phyloP scores from a whole-genome alignment of 2,797 vertebrate genomes.

The Xiphorhynchus erythropygius region DNA sequence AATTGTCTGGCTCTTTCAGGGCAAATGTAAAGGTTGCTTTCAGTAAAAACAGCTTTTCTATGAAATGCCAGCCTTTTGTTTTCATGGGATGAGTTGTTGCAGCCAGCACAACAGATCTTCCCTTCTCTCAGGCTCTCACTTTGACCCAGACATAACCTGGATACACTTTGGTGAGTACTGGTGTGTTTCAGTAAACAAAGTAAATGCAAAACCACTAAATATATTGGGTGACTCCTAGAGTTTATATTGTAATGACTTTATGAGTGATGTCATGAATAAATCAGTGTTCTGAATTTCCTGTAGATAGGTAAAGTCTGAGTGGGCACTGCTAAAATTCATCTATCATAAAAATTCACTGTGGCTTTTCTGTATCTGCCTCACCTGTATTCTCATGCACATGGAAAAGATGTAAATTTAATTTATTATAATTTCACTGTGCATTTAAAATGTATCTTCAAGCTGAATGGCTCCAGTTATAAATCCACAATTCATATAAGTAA shows the following conservation, averaged over 20 bases:
- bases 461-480: neutral
- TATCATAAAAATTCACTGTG: neutral
- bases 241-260: neutral
- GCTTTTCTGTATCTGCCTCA: neutral
- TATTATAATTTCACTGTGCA: neutral
- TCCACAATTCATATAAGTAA: neutral
- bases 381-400: neutral
- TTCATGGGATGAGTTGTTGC: neutral
- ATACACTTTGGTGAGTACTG: neutral
- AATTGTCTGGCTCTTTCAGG: neutral
- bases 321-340: neutral
- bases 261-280: neutral
- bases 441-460: neutral
- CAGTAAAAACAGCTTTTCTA: neutral
- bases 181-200: neutral
- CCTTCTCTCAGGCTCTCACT: neutral
- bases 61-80: neutral
- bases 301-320: neutral
- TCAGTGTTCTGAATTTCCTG: neutral
- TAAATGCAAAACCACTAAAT: neutral
- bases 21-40: neutral
- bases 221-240: neutral
- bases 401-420: neutral
- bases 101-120: neutral
- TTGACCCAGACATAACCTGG: neutral